Percentiles rank a stretch among this genome's conserved stretches.
Evolutionary conservation across 2,888 invertebrate genomes (phyloP).

Genomic region (Drosophila gaucha): DNA sequence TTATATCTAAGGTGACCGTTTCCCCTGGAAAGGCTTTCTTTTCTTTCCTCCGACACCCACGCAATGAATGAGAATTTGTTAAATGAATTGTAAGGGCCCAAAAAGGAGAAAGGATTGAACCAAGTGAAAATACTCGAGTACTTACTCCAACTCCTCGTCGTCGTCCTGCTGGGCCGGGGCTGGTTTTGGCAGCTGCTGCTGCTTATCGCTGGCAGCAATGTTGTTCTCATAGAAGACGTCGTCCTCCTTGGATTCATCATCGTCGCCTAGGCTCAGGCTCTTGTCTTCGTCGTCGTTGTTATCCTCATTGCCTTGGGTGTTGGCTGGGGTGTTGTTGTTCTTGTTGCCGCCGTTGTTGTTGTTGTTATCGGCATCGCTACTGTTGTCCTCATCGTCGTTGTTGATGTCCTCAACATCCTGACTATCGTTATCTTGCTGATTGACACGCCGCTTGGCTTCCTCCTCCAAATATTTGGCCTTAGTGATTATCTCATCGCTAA

Average conservation of each 20-base stretch:
- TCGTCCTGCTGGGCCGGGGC: conserved; percentile 83
- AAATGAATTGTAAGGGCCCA: conserved; percentile 69
- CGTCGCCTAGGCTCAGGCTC: conserved; percentile 83
- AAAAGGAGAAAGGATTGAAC: conserved; percentile 18
- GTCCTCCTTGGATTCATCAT: conserved; percentile 86
- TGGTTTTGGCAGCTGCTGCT: conserved; percentile 53
- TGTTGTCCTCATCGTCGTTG: conserved; percentile 85
- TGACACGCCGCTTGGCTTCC: conserved; percentile 85
- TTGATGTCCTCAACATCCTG: conserved; percentile 85
- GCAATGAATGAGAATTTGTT: conserved; percentile 58
- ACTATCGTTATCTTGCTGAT: conserved; percentile 86
- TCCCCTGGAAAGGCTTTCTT: conserved; percentile 26
- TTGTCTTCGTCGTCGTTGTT: conserved; percentile 86
- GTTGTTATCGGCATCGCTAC: conserved; percentile 80
- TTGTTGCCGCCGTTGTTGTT: conserved; percentile 44
- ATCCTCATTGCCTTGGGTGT: conserved; percentile 58
- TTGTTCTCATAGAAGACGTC: conserved; percentile 91
- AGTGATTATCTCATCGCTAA: conserved; percentile 85
- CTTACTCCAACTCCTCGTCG: conserved; percentile 87
- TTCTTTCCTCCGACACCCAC: background rate
- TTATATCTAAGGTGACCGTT: conserved; percentile 45
- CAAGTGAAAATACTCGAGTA: conserved; percentile 33
- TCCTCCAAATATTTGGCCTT: conserved; percentile 86
- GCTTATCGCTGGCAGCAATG: conserved; percentile 86
- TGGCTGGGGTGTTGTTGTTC: conserved; percentile 83